Conservation (phyloP, 1,140 invertebrate species). For the Magallana ariakensis region DNA sequence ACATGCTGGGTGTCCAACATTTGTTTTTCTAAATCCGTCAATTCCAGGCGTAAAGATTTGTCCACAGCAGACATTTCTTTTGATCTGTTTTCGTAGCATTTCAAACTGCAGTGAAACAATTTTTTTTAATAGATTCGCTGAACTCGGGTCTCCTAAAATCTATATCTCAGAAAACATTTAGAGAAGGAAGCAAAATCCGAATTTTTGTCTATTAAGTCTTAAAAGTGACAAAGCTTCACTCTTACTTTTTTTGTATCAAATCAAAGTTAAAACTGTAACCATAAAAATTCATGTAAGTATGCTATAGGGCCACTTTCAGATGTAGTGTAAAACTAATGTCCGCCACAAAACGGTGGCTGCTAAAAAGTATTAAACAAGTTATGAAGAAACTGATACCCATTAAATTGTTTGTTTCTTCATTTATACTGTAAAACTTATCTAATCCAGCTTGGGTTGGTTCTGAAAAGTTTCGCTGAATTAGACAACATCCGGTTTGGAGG, state of each 20-base stretch:
- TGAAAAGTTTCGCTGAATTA: conserved; percentile 6
- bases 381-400: neutral
- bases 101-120: neutral
- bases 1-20: neutral
- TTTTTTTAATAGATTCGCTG: conserved; percentile 7
- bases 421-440: neutral
- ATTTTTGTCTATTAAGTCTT: neutral
- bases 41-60: neutral
- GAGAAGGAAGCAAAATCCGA: neutral
- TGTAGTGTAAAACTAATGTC: neutral
- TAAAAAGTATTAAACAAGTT: conserved; percentile 8
- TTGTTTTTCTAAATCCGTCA: neutral
- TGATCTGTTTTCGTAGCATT: neutral
- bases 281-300: conserved; percentile 8
- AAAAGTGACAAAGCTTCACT: neutral
- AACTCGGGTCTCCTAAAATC: neutral
- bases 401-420: neutral
- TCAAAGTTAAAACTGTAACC: neutral
- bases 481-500: neutral
- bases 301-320: neutral
- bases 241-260: conserved; percentile 7
- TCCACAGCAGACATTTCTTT: neutral
- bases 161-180: neutral
- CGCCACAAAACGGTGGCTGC: conserved; percentile 2
- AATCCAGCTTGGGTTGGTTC: neutral